Base-by-base conservation (phyloP, 2,888 invertebrate genomes). In the Carcina quercana region DNA sequence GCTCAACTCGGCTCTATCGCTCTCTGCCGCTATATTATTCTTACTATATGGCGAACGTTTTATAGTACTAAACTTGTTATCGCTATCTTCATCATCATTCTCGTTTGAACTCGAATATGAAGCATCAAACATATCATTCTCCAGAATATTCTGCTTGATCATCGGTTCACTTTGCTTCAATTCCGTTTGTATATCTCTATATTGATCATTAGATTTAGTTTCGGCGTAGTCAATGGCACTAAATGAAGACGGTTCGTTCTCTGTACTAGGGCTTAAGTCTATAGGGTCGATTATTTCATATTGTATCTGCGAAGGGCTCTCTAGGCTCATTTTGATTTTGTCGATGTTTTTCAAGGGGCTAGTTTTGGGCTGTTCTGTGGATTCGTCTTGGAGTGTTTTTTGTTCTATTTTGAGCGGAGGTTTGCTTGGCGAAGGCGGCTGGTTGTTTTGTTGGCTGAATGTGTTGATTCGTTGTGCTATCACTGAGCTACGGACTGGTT, bases 21-120 rank as follows among this genome's bases (percentile, higher is more conserved):
- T 53, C 0, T 70, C 68, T 4, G 59, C 70, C 0, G 68, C 63
- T 1, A 69, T 59, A 54, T 69, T 73, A 25, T 58, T 73, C 61
- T 87, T 88, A 37, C 86, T 87, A 38, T 88, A 87, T 25, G 90
- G 90, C 22, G 89, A 91, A 34, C 91, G 60, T 44, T 91, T 91
- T 25, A 91, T 91, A 11, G 91, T 91, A 25, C 90, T 90, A 59
- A 88, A 91, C 61, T 90, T 90, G 59, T 90, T 90, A 35, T 88
- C 87, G 32, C 88, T 87, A 32, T 90, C 90, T 19, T 89, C 86
- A 26, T 87, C 85, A 13, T 87, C 88, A 13, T 86, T 79, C 26
- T 88, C 87, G 17, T 83, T 79, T 0, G 83, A 82, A 47, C 83
- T 83, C 0, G 83, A 84, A 30, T 84, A 80, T 0, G 85, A 82